These are phyloP conservation scores for Liodrosophila aerea DNA, from an alignment of 2,888 invertebrate species.

Conservation along the genomic window DNA sequence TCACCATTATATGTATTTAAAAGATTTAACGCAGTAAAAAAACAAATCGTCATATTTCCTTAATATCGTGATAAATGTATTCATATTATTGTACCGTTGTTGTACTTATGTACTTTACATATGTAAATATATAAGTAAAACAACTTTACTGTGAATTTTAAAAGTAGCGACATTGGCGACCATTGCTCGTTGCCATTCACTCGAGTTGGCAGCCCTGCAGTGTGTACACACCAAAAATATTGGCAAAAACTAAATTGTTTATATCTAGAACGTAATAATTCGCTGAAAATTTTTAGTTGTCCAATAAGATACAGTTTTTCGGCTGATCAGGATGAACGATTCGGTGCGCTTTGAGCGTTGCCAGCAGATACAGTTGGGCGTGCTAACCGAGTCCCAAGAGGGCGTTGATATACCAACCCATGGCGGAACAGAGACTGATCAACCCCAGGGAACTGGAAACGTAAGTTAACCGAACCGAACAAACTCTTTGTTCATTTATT, in stretches of 20 bases:
- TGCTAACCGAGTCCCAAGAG: slow-evolving; percentile 58
- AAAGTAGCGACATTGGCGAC: too few relatives aligned
- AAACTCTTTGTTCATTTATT: slow-evolving; percentile 33
- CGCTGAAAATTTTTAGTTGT: slow-evolving; percentile 39
- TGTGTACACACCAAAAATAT: slow-evolving; percentile 38
- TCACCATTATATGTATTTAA: too few relatives aligned
- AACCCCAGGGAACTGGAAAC: slow-evolving; percentile 59
- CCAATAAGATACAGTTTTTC: slow-evolving; percentile 9
- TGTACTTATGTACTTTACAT: too few relatives aligned
- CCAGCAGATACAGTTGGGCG: slow-evolving; percentile 68
- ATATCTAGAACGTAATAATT: slow-evolving; percentile 61
- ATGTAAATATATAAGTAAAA: too few relatives aligned
- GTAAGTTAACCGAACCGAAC: slow-evolving; percentile 53
- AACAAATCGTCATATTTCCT: too few relatives aligned
- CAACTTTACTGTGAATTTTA: too few relatives aligned
- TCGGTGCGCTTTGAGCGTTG: slow-evolving; percentile 74
- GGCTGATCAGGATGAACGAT: slow-evolving; percentile 64
- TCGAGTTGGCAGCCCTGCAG: slow-evolving; percentile 38
- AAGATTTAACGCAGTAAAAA: too few relatives aligned
- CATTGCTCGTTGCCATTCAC: not conserved
- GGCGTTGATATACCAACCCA: slow-evolving; percentile 15
- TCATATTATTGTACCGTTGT: too few relatives aligned
- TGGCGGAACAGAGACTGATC: slow-evolving; percentile 35
- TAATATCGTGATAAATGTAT: too few relatives aligned
- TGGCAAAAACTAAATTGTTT: slow-evolving; percentile 50